Conservation (phyloP, 2,888 invertebrate genomes). For the Heliconius erato region DNA sequence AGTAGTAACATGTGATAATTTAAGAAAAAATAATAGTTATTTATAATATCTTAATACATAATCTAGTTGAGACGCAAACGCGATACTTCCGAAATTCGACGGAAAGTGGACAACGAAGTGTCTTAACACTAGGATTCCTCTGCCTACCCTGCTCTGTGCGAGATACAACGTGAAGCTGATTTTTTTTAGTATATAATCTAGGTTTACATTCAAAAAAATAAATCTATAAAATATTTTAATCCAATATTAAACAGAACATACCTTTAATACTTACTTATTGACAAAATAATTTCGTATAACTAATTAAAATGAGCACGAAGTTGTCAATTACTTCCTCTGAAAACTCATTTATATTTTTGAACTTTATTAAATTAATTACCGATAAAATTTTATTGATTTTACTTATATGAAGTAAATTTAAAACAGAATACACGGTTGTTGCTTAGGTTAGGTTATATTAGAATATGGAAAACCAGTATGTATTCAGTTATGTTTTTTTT, state of each 20-base stretch:
- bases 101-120: no score
- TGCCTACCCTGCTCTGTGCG: no score
- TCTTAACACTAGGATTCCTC: no score
- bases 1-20: no score
- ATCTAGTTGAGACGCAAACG: no score
- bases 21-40: no score
- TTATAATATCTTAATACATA: no score
- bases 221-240: not conserved
- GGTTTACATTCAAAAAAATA: no score
- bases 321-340: slow-evolving; percentile 18
- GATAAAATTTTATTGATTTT: slow-evolving; percentile 3
- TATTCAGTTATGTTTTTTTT: no score
- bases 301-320: slow-evolving; percentile 4
- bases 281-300: not conserved
- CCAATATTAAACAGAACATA: not conserved
- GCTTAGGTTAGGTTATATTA: not conserved
- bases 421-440: not conserved
- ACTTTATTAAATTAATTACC: slow-evolving; percentile 14
- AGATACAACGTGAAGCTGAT: no score
- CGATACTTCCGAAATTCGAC: no score
- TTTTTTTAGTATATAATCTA: no score
- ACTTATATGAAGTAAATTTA: not conserved
- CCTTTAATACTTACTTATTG: not conserved
- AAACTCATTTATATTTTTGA: slow-evolving; percentile 28
- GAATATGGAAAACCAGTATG: not conserved